Conservation (phyloP, 1,140 invertebrate species). For the Bombus impatiens region DNA sequence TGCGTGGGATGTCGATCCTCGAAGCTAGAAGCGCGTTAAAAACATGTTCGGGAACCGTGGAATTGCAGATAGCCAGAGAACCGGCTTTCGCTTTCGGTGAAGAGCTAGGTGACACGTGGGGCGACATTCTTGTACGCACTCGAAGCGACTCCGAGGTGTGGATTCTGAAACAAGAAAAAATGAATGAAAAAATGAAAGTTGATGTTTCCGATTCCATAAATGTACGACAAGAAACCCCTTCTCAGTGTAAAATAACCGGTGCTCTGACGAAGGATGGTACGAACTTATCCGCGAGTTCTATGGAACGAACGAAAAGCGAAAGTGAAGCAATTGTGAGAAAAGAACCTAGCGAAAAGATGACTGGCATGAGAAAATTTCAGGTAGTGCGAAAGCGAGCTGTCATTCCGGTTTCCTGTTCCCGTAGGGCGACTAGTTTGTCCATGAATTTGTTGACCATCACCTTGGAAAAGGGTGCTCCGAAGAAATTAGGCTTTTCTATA, state of each 20-base stretch:
- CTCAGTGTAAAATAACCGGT: constrained; percentile 4
- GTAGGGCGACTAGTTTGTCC: constrained; percentile 72
- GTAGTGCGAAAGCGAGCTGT: constrained; percentile 72
- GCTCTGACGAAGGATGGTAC: constrained; percentile 9
- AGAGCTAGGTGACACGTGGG: constrained; percentile 71
- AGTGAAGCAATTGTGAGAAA: not conserved
- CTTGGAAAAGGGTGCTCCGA: constrained; percentile 85
- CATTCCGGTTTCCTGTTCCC: constrained; percentile 45
- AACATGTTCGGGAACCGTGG: constrained; percentile 74
- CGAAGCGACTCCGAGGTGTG: constrained; percentile 75
- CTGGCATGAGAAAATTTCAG: constrained; percentile 80
- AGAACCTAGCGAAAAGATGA: constrained; percentile 67
- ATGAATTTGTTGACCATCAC: constrained; percentile 75
- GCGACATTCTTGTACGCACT: constrained; percentile 61
- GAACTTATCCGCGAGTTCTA: not conserved
- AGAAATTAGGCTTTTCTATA: constrained; percentile 89
- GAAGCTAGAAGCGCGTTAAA: constrained; percentile 85
- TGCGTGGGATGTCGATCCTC: constrained; percentile 84
- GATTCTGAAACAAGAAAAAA: constrained; percentile 58
- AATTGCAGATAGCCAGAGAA: constrained; percentile 74
- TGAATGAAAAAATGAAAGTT: too few relatives aligned
- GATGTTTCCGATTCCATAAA: not conserved
- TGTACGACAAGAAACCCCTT: not conserved
- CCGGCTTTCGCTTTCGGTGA: constrained; percentile 63
- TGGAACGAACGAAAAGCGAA: constrained; percentile 4